Percentiles rank a stretch among this genome's conserved stretches.
Evolutionary conservation across 2,888 invertebrate genomes (phyloP).

Genomic region (Brachynemurus nebulosus): DNA sequence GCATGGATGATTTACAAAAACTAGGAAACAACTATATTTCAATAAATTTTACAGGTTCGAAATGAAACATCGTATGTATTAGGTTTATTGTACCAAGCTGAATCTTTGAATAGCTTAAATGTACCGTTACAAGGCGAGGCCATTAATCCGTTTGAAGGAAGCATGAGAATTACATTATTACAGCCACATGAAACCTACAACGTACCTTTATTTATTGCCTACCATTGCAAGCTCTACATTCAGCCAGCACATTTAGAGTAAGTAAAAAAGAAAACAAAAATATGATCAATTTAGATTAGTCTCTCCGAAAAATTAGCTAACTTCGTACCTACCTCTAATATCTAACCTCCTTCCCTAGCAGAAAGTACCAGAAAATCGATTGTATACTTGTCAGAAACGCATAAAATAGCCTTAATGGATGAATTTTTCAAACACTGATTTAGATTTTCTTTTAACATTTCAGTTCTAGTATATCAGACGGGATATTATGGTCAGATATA

Average conservation of each 20-base stretch:
- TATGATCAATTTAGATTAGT: not conserved
- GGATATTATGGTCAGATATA: slow-evolving; percentile 67
- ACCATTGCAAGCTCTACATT: slow-evolving; percentile 62
- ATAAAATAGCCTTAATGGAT: too few relatives aligned
- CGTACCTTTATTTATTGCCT: slow-evolving; percentile 65
- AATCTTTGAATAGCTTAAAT: slow-evolving; percentile 50
- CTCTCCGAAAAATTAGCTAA: too few relatives aligned
- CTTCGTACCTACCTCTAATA: too few relatives aligned
- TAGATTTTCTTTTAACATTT: not conserved
- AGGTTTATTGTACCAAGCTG: slow-evolving; percentile 59
- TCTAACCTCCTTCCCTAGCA: too few relatives aligned
- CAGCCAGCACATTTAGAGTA: slow-evolving; percentile 61
- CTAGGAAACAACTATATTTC: too few relatives aligned
- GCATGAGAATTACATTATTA: slow-evolving; percentile 54
- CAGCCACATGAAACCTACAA: slow-evolving; percentile 61
- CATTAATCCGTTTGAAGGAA: slow-evolving; percentile 62
- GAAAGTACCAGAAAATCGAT: too few relatives aligned
- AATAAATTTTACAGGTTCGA: slow-evolving; percentile 36
- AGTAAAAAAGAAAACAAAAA: slow-evolving; percentile 26
- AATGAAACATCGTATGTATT: slow-evolving; percentile 67
- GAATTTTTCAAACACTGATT: not conserved
- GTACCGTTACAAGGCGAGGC: slow-evolving; percentile 44
- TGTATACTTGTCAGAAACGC: too few relatives aligned
- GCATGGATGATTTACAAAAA: too few relatives aligned
- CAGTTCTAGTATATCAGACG: slow-evolving; percentile 33